Evolutionary conservation across 2,113 vertebrate species (phyloP).

Genomic region (Sitta europaea): DNA sequence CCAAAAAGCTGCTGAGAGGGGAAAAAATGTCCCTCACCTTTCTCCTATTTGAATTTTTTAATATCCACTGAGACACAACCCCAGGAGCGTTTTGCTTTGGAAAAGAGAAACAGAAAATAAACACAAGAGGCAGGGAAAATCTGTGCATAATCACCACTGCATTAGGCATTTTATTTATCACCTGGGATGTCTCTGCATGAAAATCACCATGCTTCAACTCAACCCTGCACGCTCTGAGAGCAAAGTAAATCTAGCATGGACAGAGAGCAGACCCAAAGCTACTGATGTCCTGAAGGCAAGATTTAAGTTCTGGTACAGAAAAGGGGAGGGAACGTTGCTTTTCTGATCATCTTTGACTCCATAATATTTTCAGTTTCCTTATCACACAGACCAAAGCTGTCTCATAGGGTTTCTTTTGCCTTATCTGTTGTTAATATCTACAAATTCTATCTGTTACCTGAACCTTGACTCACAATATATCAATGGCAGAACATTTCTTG

Average conservation of each 20-base stretch:
- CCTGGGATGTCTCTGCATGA: not conserved
- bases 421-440: not conserved
- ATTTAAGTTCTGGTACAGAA: not conserved
- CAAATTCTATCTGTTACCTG: not conserved
- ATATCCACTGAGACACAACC: not conserved
- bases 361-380: not conserved
- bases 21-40: not conserved
- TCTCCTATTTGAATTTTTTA: not conserved
- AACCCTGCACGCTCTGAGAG: not conserved
- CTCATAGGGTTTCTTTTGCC: not conserved
- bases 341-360: not conserved
- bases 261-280: not conserved
- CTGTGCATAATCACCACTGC: not conserved
- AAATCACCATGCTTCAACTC: not conserved
- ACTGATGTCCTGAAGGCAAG: not conserved
- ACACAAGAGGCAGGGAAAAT: not conserved
- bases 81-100: not conserved
- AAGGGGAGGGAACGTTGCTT: not conserved
- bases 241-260: rapidly evolving
- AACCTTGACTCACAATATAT: not conserved
- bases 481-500: not conserved
- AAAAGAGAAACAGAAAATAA: not conserved
- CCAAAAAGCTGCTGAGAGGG: not conserved
- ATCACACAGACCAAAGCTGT: not conserved
- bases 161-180: not conserved